Base-by-base conservation (phyloP, 2,797 vertebrate species). In the Todus mexicanus region DNA sequence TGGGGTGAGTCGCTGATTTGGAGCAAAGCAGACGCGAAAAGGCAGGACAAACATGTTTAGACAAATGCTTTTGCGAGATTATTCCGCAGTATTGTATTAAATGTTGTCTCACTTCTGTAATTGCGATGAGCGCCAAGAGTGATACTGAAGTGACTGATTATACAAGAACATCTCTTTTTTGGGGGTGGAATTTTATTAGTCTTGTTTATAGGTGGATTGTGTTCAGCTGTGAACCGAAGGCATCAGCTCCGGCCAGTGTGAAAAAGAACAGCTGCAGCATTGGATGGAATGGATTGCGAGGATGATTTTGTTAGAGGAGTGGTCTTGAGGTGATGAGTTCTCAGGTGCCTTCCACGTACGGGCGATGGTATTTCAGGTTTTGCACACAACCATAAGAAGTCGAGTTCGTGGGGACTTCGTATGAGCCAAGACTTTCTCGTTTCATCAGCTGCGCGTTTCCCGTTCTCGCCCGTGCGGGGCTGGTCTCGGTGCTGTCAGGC, bases 381-480 rank as follows among this genome's bases (percentile, higher is more conserved):
- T 74, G 12, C 26, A 19, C 2, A 10, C 31, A 65, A 26, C 54
- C 37, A 13, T 54, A 45, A 63, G 84, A 51, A 35, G 7, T n/a
- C 60, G 59, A 8, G 33, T 60, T 84, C 0, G 0, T 26, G 59
- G 33, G 31, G 25, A 50, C 10, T 59, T 65, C 5, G 1, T 33
- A 47, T 7, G 22, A 81, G 43, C 27, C 20, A 54, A 69, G 35
- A 35, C 11, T 60, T 51, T 53, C 50, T 51, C 29, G 17, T 19
- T 31, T 53, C 51, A 31, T 53, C 51, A 53, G 51, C 51, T 53
- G 29, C 51, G 16, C 40, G n/a, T n/a, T n/a, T n/a, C n/a, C n/a
- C 3, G 1, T 66, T 72, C 21, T 57, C 74, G 5, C 29, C 56
- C 82, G 1, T 77, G 2, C 3, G 14, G 20, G 33, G 63, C 12